Base-by-base conservation (phyloP, 2,888 invertebrate genomes). In the Himalopsyche anomala region DNA sequence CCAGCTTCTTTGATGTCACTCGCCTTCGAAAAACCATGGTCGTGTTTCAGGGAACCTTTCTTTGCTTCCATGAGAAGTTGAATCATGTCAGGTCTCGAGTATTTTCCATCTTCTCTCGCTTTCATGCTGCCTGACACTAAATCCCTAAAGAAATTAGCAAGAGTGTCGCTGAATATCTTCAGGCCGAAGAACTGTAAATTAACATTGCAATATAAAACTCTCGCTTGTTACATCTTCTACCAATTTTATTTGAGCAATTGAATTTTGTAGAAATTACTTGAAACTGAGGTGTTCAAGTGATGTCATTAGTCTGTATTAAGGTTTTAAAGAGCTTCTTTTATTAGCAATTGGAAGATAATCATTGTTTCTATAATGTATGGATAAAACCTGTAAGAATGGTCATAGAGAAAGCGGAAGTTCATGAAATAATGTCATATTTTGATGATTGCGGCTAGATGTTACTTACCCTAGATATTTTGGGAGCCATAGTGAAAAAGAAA, bases 31-130 rank as follows among this genome's bases (percentile, higher is more conserved):
- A 15, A 15, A 15, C 15, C 51, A 51, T 51, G 55, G 89, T 83
- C 91, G 91, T 91, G 88, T 74, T 83, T 86, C 28, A 86, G 36
- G 5, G 81, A 74, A 15, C 92, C 93, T 90, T 92, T 92, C 85
- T 92, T 92, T 8, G 94, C 92, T 89, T 94, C 93, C 91, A 94
- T 91, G 0, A 94, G 90, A 12, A 94, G 89, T 83, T 94, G 92
- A 36, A 94, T 93, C 93, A 94, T 94, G 87, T 94, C 93, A 1
- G 92, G 92, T 38, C 94, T 90, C 15, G 12, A 92, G 89, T 19
- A 93, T 91, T 8, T 91, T 90, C 36, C 54, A 82, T 74, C 42
- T 38, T 38, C 38, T 74, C 82, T 28, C 12, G 82, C 17, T 42
- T 36, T 36, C 80, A 80, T 80, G 15, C 80, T 28, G 4, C 5